These are phyloP conservation scores for Syngnathus rostellatus DNA, from an alignment of 2,797 vertebrate genomes.

Conservation along the genomic window DNA sequence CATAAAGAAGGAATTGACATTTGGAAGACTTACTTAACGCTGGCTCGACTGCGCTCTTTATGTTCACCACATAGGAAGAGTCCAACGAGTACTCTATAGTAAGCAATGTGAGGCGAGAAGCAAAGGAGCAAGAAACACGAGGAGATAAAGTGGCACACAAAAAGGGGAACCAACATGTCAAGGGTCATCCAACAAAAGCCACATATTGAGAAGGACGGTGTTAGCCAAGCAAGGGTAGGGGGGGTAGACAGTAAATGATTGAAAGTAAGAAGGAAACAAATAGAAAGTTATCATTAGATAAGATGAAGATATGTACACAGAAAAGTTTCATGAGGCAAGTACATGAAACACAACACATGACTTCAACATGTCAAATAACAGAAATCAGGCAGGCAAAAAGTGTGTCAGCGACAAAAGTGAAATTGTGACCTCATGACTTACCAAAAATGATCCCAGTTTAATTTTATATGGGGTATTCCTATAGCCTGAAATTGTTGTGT, in stretches of 20 bases:
- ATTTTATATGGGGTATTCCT: background rate
- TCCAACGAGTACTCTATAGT: conserved; percentile 44
- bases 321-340: background rate
- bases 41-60: conserved; percentile 48
- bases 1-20: conserved; percentile 18
- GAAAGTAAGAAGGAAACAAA: conserved; percentile 47
- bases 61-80: conserved; percentile 46
- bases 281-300: conserved; percentile 36
- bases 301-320: background rate
- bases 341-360: background rate
- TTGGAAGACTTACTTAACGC: conserved; percentile 49
- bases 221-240: conserved; percentile 41
- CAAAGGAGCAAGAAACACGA: conserved; percentile 21
- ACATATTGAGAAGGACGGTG: conserved; percentile 26
- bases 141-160: conserved; percentile 20
- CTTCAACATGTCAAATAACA: background rate
- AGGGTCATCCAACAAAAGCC: conserved; percentile 39
- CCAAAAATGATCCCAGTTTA: background rate
- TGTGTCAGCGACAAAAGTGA: background rate
- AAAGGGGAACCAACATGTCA: conserved; percentile 30
- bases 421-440: background rate
- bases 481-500: background rate
- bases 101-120: conserved; percentile 22
- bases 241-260: conserved; percentile 33
- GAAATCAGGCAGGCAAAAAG: background rate